phyloP scores from a whole-genome alignment of 2,113 vertebrate genomes.

The Willisornis vidua region DNA sequence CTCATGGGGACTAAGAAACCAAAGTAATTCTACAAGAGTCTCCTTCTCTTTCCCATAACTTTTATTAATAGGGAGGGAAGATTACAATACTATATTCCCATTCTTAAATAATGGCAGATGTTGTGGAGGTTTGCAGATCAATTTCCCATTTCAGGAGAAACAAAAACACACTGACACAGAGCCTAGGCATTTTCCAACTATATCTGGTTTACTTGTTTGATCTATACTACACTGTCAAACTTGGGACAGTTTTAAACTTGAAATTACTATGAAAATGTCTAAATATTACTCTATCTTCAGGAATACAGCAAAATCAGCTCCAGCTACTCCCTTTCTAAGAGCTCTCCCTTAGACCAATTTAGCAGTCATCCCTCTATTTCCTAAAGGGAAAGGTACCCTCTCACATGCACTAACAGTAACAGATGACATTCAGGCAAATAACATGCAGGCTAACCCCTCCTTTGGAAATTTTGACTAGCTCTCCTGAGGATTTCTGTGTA shows the following conservation, averaged over 20 bases:
- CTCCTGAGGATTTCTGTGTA: background rate
- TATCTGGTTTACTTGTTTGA: background rate
- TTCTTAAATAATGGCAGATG: background rate
- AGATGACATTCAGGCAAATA: background rate
- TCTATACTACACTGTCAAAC: background rate
- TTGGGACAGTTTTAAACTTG: background rate
- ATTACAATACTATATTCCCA: background rate
- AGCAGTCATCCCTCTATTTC: background rate
- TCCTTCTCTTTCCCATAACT: background rate
- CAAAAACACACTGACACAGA: background rate
- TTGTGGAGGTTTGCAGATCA: background rate
- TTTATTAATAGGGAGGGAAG: background rate
- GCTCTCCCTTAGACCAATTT: background rate
- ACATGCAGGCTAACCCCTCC: background rate
- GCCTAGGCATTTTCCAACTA: background rate
- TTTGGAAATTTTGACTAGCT: background rate
- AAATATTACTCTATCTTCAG: background rate
- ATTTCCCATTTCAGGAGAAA: background rate
- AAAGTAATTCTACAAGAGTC: background rate
- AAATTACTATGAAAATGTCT: background rate
- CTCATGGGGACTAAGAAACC: background rate
- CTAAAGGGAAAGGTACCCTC: background rate
- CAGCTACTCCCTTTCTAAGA: background rate
- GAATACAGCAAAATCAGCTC: background rate
- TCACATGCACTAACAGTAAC: background rate